Evolutionary conservation across 2,113 vertebrate genomes (phyloP).

Genomic region (Hucho hucho): DNA sequence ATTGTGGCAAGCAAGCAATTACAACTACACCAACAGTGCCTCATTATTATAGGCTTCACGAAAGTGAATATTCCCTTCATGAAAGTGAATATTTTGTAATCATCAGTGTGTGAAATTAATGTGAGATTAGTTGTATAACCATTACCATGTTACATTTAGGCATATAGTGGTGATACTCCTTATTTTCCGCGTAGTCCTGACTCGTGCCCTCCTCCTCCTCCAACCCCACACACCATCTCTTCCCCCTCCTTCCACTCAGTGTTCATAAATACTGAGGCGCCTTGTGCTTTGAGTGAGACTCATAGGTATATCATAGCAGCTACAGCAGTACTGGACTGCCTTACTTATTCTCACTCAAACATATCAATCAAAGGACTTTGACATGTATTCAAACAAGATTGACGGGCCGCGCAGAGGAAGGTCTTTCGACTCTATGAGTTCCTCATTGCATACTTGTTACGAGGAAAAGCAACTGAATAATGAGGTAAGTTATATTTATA

Average conservation of each 20-base stretch:
- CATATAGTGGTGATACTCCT: not conserved
- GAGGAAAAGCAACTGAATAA: conserved; percentile 63
- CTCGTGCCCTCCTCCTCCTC: conserved; percentile 12
- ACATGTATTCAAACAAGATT: conserved; percentile 48
- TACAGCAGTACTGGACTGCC: not conserved
- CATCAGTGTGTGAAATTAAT: no score
- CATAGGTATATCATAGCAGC: not conserved
- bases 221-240: conserved; percentile 5
- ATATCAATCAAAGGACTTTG: not conserved
- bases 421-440: conserved; percentile 62
- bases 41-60: no score
- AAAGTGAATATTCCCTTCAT: no score
- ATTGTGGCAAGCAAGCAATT: no score
- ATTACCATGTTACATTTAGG: not conserved
- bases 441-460: conserved; percentile 23
- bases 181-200: no score
- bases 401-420: conserved; percentile 44
- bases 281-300: not conserved
- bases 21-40: no score
- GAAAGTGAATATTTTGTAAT: no score
- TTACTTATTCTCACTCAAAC: not conserved
- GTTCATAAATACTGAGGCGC: conserved; percentile 3
- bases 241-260: conserved; percentile 1
- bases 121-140: no score
- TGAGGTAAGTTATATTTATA: conserved; percentile 53